Base-by-base conservation (phyloP, 2,113 vertebrate species). In the Sinocyclocheilus maitianheensis region DNA sequence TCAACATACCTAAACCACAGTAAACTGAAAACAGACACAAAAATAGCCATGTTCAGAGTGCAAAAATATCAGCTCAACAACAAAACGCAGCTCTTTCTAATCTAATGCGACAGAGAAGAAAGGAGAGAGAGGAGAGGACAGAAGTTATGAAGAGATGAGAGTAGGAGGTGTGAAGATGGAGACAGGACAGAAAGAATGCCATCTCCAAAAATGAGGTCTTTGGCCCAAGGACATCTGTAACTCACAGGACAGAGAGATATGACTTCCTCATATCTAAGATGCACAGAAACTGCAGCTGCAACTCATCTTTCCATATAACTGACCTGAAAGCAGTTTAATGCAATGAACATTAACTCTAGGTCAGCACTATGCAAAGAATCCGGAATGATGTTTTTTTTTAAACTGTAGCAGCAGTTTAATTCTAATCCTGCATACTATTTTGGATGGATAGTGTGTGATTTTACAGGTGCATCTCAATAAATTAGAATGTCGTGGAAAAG, bases 151-250 rank as follows among this genome's bases (percentile, higher is more conserved):
- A 43, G 16, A 60, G 69, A 48, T 43, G 34, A 71, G 78, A 48
- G 62, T 58, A 84, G 63, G 77, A 75, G 53, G 79, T 81, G 72
- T 46, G 40, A 81, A 81, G 62, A 81, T 13, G 24, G 46, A 84
- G 65, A 74, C 34, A 71, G 48, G 46, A 75, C 67, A 84, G 14
- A 75, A 74, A n/a, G n/a, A 55, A 51, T 37, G 30, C 24, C 67
- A 83, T 84, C 72, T 30, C n/a, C 67, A 13, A 75, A 75, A 34
- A 55, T 67, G 40, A 51, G n/a, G 40, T n/a, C 62, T 67, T 43
- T 48, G 60, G 60, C 79, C 43, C n/a, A 11, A 51, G 24, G 62
- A 51, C 79, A 81, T 51, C 60, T 67, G 62, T 53, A 77, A 24
- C 74, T 51, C 37, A 20, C 22, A 77, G n/a, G 74, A 77, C 40